These are phyloP conservation scores for Mechanitis mazaeus DNA, from an alignment of 2,888 invertebrate species.

Conservation along the genomic window DNA sequence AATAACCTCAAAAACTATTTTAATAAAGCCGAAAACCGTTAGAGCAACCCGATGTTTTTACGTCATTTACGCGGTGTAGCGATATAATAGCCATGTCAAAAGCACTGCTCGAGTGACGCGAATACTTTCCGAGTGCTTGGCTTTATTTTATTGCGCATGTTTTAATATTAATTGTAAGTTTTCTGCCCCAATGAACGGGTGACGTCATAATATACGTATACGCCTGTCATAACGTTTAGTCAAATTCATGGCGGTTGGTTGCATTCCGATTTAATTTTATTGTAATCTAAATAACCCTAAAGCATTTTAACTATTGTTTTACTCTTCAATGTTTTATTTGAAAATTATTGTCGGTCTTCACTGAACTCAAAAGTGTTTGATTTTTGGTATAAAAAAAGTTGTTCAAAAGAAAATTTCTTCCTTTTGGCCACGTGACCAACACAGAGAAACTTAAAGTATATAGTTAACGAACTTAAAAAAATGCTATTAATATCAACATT, in stretches of 20 bases:
- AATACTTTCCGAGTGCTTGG: conserved; percentile 69
- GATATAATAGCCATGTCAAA: conserved; percentile 70
- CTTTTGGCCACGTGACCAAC: not conserved
- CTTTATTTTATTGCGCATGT: conserved; percentile 72
- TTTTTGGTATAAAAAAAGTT: not conserved
- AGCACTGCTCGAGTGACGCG: conserved; percentile 61
- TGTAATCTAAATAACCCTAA: conserved; percentile 21
- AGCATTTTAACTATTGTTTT: conserved; percentile 11
- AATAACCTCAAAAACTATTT: conserved; percentile 21
- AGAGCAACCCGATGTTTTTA: conserved; percentile 14
- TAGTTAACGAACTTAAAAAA: conserved; percentile 1
- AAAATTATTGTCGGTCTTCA: conserved; percentile 1
- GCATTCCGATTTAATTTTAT: conserved; percentile 28
- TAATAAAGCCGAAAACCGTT: conserved; percentile 31
- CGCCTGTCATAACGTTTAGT: conserved; percentile 54
- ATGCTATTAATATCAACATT: no score
- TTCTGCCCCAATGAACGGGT: conserved; percentile 51
- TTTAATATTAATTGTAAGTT: conserved; percentile 74
- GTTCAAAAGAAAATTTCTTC: not conserved
- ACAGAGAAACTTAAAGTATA: not conserved
- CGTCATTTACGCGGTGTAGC: conserved; percentile 23
- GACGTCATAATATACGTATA: conserved; percentile 53
- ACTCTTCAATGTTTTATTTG: conserved; percentile 2
- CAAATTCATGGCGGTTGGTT: conserved; percentile 42
- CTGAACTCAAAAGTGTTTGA: not conserved